Base-by-base conservation (phyloP, 2,113 vertebrate genomes). In the Malurus alboscapulatus region DNA sequence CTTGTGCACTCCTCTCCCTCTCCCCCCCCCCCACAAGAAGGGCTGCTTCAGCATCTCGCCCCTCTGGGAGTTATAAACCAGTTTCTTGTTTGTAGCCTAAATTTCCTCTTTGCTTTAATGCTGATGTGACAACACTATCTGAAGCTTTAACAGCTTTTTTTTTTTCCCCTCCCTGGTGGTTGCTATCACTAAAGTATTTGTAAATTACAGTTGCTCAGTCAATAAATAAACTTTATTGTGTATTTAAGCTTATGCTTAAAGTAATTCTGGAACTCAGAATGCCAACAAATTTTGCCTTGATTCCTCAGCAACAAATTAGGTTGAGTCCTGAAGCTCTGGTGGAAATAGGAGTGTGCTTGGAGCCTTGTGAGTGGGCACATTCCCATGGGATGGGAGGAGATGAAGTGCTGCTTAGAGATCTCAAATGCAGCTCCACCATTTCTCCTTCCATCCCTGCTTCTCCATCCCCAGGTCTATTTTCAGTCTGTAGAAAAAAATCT, bases 161-260 rank as follows among this genome's bases (percentile, higher is more conserved):
- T 30, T 34, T 51, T n/a, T 61, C 14, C 19, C 9, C 14, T 59
- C 9, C 8, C 45, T 48, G 32, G 57, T 65, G 17, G 36, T 82
- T 65, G 25, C 50, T 72, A n/a, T 78, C 50, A 10, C 42, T 72
- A 65, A 82, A 76, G 68, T 24, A 75, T 89, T 94, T 68, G 58
- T 73, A 94, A 92, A 89, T 89, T 91, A 85, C 69, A 17, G 30
- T 91, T 61, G 10, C 25, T 91, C 25, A 62, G 78, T 32, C 78
- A 73, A 89, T 89, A 94, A 91, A 87, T 89, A 87, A 59, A 72
- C 32, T 81, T 92, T 85, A 92, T 76, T 69, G 78, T 79, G 71
- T 73, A 26, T 95, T 91, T 94, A 95, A 95, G 76, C 32, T 72
- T 77, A 87, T 76, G 62, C 29, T 94, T 82, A 34, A 82, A 91